A percentile compares a stretch with the other conserved stretches of the same genome.
phyloP scores from a whole-genome alignment of 2,888 invertebrate genomes.

The Phragmatobia fuliginosa region DNA sequence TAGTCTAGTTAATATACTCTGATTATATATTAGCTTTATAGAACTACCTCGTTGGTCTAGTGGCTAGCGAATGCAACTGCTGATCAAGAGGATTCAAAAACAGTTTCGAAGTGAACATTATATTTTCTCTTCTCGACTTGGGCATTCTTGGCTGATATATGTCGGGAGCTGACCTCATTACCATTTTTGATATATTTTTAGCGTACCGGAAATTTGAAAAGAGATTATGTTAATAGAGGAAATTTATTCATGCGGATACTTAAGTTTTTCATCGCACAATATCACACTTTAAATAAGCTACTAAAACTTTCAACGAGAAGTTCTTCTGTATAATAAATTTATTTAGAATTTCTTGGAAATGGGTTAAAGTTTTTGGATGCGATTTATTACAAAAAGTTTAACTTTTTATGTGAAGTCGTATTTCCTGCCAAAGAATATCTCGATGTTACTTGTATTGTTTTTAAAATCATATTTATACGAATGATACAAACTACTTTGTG shows the following conservation, averaged over 20 bases:
- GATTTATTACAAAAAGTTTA: background rate
- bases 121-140: too few relatives aligned
- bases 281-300: background rate
- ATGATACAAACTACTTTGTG: too few relatives aligned
- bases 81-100: too few relatives aligned
- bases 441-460: too few relatives aligned
- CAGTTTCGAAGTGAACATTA: too few relatives aligned
- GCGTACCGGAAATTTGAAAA: background rate
- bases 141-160: too few relatives aligned
- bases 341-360: background rate
- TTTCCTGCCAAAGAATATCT: background rate
- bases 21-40: too few relatives aligned
- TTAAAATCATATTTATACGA: too few relatives aligned
- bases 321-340: background rate
- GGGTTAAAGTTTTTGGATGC: background rate
- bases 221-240: background rate
- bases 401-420: background rate
- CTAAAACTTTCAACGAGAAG: background rate
- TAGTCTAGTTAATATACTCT: too few relatives aligned
- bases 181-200: background rate
- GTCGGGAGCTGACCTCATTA: too few relatives aligned
- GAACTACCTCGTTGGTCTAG: too few relatives aligned
- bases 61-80: too few relatives aligned
- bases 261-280: background rate
- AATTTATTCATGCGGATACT: background rate